Conservation (phyloP, 2,888 invertebrate genomes). For the Syrista parreyssii region DNA sequence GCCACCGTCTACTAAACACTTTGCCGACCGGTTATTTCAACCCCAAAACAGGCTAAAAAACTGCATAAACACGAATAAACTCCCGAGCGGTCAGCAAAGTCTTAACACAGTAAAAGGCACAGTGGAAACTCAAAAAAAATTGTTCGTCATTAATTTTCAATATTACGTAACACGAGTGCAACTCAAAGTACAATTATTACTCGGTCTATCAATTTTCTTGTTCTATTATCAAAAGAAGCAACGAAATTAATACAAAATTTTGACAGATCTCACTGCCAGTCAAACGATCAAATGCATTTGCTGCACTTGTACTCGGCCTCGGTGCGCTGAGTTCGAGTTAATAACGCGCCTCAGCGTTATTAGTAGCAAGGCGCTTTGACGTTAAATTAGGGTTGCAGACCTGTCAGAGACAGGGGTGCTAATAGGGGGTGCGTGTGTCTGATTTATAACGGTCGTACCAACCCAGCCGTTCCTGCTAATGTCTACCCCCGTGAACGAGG, state of each 20-base stretch:
- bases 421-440: slow-evolving; percentile 60
- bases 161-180: no score
- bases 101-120: no score
- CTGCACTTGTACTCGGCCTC: not conserved
- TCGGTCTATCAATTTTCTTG: not conserved
- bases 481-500: slow-evolving; percentile 15
- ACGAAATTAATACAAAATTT: not conserved
- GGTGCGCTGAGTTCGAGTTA: slow-evolving; percentile 26
- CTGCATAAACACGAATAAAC: no score
- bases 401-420: slow-evolving; percentile 57
- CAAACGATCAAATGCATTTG: not conserved
- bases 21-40: no score
- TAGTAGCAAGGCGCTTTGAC: slow-evolving; percentile 54
- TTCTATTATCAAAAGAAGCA: not conserved
- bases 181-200: no score
- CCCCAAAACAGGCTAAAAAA: no score
- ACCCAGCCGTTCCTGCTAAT: slow-evolving; percentile 34
- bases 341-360: slow-evolving; percentile 48
- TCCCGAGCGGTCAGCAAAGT: no score
- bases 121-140: no score
- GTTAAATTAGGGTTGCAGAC: slow-evolving; percentile 56
- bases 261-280: not conserved
- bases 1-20: no score
- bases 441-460: slow-evolving; percentile 54
- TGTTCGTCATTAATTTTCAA: no score